Evolutionary conservation across 2,797 vertebrate species (phyloP).

Genomic region (Schizopygopsis pylzovi): DNA sequence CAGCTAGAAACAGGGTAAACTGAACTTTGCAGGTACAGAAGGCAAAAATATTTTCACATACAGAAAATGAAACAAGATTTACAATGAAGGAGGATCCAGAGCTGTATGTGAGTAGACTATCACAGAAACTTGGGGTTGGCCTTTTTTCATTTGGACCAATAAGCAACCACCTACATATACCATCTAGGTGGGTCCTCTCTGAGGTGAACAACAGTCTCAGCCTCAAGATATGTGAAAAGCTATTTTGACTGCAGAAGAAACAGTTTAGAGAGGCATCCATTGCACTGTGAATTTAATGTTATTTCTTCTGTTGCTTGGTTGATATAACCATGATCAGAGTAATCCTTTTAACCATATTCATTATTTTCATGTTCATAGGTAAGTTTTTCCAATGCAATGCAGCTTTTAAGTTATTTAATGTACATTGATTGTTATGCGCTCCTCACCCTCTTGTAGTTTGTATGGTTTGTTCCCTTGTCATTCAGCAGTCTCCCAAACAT

Average conservation of each 20-base stretch:
- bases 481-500: constrained; percentile 45
- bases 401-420: not conserved
- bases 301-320: too few species aligned
- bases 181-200: not conserved
- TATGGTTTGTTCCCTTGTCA: constrained; percentile 30
- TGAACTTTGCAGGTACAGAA: too few species aligned
- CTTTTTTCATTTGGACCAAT: not conserved
- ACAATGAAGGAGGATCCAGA: not conserved
- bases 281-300: not conserved
- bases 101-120: not conserved
- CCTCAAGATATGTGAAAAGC: not conserved
- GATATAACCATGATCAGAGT: constrained; percentile 14
- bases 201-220: not conserved
- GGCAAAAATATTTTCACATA: not conserved
- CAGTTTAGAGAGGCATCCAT: not conserved
- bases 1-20: too few species aligned
- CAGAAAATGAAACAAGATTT: not conserved
- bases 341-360: not conserved
- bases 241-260: not conserved
- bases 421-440: not conserved
- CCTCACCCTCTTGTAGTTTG: constrained; percentile 4
- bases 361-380: constrained; percentile 26
- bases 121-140: not conserved
- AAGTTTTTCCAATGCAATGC: not conserved
- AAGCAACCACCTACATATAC: not conserved